Base-by-base conservation (phyloP, 1,140 invertebrate genomes). In the Drosophila sechellia region DNA sequence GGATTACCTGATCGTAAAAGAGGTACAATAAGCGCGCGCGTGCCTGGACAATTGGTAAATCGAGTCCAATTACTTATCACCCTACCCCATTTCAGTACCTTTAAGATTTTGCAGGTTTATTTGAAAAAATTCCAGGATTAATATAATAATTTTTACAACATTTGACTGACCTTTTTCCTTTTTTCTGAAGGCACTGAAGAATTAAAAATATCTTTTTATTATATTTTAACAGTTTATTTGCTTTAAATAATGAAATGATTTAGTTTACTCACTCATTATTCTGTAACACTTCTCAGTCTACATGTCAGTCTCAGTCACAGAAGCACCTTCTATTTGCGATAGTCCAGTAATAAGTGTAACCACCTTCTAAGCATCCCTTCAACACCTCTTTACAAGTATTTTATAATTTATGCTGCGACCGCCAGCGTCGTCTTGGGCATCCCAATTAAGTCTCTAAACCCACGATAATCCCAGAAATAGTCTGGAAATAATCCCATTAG, bases 361-460 rank as follows among this genome's bases (percentile, higher is more conserved):
- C 27, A 17, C n/a, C 37, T 17, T 34, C 17, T 3, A 37, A 61
- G 25, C 34, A 53, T 15, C 46, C 61, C 52, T 6, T 11, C 8
- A 6, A 45, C 20, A 43, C 15, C n/a, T 13, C 5, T 17, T 5
- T 46, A n/a, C 0, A 13, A 35, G 11, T 1, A 52, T 49, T 45
- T 43, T 35, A 49, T 65, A 49, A 59, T 48, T 45, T 27, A 43
- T 55, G 25, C 34, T 22, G 0, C 37, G 72, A 75, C 70, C 71
- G 64, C 71, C 70, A 22, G 20, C 66, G 55, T 10, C n/a, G 46
- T 1, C 12, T 15, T 45, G 37, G 17, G 15, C 35, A 27, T 48
- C 49, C 25, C 69, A 60, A 72, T 72, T 72, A 72, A 71, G 48
- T 50, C 39, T 66, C 71, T 52, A 48, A 72, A 27, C 25, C 22